Evolutionary conservation across 2,888 invertebrate species (phyloP).

Genomic region (Anthoptus insignis): DNA sequence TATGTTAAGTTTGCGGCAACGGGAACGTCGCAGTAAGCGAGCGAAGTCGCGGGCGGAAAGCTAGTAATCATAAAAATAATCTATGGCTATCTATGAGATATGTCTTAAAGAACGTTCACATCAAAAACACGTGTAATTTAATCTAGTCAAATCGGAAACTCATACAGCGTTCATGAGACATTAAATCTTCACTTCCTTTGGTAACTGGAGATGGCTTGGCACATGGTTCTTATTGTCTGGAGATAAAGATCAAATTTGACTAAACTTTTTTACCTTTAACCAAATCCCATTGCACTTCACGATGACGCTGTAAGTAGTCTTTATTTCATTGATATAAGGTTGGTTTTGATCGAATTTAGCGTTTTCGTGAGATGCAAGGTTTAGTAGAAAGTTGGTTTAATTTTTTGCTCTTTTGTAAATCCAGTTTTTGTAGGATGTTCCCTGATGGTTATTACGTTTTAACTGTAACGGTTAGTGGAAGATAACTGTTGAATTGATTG

Average conservation of each 20-base stretch:
- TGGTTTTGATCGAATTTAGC: background rate
- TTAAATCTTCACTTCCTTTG: constrained; percentile 32
- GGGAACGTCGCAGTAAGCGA: too few relatives aligned
- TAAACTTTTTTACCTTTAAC: background rate
- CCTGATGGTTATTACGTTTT: constrained; percentile 24
- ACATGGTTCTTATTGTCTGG: background rate
- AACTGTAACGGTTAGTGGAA: constrained; percentile 21
- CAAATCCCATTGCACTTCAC: background rate
- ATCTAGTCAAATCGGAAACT: background rate
- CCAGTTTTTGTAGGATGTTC: constrained; percentile 25
- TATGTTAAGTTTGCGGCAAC: too few relatives aligned
- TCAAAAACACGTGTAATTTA: constrained; percentile 7
- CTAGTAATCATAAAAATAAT: too few relatives aligned
- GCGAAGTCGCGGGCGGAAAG: too few relatives aligned
- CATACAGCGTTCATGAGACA: background rate
- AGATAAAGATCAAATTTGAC: constrained; percentile 7
- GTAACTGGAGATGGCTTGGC: constrained; percentile 24
- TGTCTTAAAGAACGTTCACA: background rate
- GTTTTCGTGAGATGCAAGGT: background rate
- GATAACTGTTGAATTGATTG: constrained; percentile 3
- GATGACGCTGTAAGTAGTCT: background rate
- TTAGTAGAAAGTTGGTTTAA: constrained; percentile 23
- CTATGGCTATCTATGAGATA: too few relatives aligned
- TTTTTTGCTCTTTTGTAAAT: constrained; percentile 30
- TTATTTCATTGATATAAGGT: constrained; percentile 1